Evolutionary conservation across 2,113 vertebrate species (phyloP).

Genomic region (Picathartes gymnocephalus): DNA sequence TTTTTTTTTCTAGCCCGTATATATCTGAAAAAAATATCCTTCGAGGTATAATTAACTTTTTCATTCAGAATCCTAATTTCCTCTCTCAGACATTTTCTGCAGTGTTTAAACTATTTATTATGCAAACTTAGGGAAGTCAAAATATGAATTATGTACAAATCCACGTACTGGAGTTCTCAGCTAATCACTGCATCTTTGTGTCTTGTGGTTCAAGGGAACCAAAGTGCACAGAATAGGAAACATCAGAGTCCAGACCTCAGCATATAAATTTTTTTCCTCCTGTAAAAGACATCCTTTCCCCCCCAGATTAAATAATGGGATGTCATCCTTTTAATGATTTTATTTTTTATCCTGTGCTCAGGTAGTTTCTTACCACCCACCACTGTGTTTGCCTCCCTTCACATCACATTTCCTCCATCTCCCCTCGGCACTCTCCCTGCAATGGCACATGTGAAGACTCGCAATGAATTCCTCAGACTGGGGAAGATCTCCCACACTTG

Average conservation of each 20-base stretch:
- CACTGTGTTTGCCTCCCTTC: neutral
- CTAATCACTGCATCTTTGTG: constrained; percentile 65
- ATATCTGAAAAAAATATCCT: constrained; percentile 72
- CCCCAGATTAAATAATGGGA: neutral
- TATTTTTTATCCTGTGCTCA: neutral
- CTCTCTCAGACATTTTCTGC: constrained; percentile 71
- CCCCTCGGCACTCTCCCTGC: neutral
- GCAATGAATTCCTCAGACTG: neutral
- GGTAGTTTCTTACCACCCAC: neutral
- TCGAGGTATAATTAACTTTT: constrained; percentile 82
- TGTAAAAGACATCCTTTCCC: neutral
- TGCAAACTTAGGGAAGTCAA: constrained; percentile 76
- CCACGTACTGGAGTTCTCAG: constrained; percentile 52
- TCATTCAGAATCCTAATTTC: constrained; percentile 80
- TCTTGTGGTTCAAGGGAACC: constrained; percentile 61
- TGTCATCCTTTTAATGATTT: neutral
- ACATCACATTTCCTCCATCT: neutral
- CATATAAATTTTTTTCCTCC: neutral
- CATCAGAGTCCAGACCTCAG: neutral
- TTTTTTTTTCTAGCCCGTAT: constrained; percentile 31
- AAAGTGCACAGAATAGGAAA: constrained; percentile 12
- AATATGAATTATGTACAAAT: constrained; percentile 79
- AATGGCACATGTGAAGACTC: neutral
- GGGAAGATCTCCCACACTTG: neutral
- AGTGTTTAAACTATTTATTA: constrained; percentile 82